Conservation (phyloP, 2,797 vertebrate species). For the Glyptemys insculpta region DNA sequence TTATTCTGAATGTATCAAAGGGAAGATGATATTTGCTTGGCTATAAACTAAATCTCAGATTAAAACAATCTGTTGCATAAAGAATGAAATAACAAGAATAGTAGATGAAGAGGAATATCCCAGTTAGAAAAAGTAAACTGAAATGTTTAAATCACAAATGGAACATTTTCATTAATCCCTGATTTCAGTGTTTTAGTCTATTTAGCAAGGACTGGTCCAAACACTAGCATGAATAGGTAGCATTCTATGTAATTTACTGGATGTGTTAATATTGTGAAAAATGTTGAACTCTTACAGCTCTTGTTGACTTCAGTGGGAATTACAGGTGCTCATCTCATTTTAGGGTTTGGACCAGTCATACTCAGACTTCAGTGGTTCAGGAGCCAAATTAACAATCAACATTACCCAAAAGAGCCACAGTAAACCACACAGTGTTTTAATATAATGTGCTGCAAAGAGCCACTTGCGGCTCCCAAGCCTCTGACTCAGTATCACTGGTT, state of each 20-base stretch:
- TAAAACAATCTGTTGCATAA: neutral
- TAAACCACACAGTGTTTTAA: neutral
- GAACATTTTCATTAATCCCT: conserved; percentile 1
- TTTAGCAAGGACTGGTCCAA: neutral
- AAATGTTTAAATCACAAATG: neutral
- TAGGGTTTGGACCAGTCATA: neutral
- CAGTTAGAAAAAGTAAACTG: conserved; percentile 20
- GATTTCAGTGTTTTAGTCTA: neutral
- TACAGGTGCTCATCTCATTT: neutral
- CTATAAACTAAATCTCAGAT: conserved; percentile 27
- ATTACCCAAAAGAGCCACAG: neutral
- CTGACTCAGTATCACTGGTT: neutral
- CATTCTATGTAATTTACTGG: neutral
- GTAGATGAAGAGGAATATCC: conserved; percentile 8
- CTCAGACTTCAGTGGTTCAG: neutral
- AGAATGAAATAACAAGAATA: conserved; percentile 10
- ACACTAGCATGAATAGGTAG: neutral
- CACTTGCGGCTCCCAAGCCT: neutral
- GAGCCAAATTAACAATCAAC: neutral
- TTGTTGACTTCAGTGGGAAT: neutral
- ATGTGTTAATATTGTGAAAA: neutral
- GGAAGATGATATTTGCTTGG: conserved; percentile 40
- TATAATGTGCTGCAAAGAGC: neutral
- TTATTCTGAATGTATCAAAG: conserved; percentile 43
- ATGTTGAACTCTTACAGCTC: neutral